phyloP scores from a whole-genome alignment of 2,797 vertebrate species.

The Zenarchopterus dispar region DNA sequence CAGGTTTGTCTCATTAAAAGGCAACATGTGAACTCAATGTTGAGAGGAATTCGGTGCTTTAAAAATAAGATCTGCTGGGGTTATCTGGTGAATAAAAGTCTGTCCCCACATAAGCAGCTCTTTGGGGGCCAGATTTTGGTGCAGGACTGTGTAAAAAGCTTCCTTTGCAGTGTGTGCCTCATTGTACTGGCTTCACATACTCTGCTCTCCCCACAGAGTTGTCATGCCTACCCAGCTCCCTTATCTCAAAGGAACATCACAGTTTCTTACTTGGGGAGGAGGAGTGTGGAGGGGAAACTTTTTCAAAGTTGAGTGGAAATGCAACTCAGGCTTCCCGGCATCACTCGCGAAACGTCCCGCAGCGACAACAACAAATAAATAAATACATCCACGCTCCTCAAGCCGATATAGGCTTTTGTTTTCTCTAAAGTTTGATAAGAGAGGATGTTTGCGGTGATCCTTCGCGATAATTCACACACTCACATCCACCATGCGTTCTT shows the following conservation, averaged over 20 bases:
- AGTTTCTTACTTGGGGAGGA: conserved; percentile 67
- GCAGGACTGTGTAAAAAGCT: conserved; percentile 76
- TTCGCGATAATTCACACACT: conserved; percentile 50
- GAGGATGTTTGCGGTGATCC: conserved; percentile 18
- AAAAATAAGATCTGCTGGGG: conserved; percentile 29
- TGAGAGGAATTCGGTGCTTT: neutral
- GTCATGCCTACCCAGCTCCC: conserved; percentile 83
- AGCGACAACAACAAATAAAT: conserved; percentile 33
- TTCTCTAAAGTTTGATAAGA: conserved; percentile 40
- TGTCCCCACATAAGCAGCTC: conserved; percentile 18
- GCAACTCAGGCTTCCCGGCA: conserved; percentile 62
- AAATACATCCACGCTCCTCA: neutral
- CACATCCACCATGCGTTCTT: conserved; percentile 71
- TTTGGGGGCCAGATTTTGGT: conserved; percentile 58
- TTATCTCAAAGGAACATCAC: conserved; percentile 85
- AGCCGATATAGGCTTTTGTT: conserved; percentile 14
- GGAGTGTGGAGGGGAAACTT: conserved; percentile 15
- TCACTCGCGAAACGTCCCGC: conserved; percentile 50
- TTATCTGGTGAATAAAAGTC: conserved; percentile 72
- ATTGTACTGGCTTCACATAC: conserved; percentile 81
- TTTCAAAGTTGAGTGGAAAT: conserved; percentile 70
- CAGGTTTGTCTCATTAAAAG: too few relatives aligned
- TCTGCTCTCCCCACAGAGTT: conserved; percentile 80
- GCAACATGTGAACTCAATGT: too few relatives aligned
- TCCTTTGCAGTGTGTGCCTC: conserved; percentile 79